Conservation (phyloP, 2,888 invertebrate genomes). For the Sinopyrophorus schimmeli region DNA sequence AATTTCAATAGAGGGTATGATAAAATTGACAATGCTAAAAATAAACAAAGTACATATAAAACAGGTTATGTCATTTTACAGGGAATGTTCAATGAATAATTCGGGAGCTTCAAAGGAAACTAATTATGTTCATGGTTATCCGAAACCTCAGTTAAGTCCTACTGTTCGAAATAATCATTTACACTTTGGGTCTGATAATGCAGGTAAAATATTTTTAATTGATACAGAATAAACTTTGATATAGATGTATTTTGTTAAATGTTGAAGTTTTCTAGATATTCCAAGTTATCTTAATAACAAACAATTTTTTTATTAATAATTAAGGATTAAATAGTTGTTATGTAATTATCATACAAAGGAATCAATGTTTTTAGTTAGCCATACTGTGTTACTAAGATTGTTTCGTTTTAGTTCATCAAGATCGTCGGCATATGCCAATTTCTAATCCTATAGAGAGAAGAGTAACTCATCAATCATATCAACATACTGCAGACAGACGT, state of each 20-base stretch:
- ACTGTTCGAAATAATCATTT: slow-evolving; percentile 49
- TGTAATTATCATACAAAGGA: too few relatives aligned
- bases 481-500: slow-evolving; percentile 42
- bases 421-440: slow-evolving; percentile 44
- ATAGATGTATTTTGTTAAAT: not conserved
- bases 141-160: slow-evolving; percentile 55
- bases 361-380: too few relatives aligned
- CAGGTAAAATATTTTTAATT: slow-evolving; percentile 45
- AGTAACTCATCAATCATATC: slow-evolving; percentile 36
- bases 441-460: slow-evolving; percentile 39
- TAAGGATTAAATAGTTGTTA: too few relatives aligned
- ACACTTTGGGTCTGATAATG: slow-evolving; percentile 50
- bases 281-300: too few relatives aligned
- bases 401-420: slow-evolving; percentile 36
- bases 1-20: slow-evolving; percentile 52
- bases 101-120: slow-evolving; percentile 53
- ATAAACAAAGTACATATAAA: slow-evolving; percentile 17
- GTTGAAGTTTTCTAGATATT: too few relatives aligned
- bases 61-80: slow-evolving; percentile 35
- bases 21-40: slow-evolving; percentile 19
- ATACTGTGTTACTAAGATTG: too few relatives aligned
- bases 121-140: slow-evolving; percentile 52
- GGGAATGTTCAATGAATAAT: slow-evolving; percentile 52
- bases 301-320: too few relatives aligned
- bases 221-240: too few relatives aligned